Evolutionary conservation across 2,797 vertebrate species (phyloP).

Genomic region (Varecia variegata): DNA sequence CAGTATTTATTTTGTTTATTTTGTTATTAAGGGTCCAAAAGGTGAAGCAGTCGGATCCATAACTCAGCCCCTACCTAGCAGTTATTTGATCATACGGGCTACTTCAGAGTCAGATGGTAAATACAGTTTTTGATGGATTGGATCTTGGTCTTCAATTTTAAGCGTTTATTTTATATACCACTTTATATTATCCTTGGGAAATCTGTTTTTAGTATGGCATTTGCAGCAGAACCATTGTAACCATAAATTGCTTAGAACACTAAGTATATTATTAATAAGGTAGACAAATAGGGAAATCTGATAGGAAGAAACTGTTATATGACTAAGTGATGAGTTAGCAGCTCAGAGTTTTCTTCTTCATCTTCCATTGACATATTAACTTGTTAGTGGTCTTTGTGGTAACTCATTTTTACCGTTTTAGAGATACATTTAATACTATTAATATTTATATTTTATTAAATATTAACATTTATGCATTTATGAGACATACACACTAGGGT

Average conservation of each 20-base stretch:
- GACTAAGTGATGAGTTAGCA: not conserved
- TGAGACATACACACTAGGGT: not conserved
- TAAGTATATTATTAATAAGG: not conserved
- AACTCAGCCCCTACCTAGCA: slow-evolving; percentile 98
- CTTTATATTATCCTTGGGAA: slow-evolving; percentile 47
- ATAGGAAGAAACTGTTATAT: not conserved
- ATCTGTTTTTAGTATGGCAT: not conserved
- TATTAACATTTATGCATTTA: not conserved
- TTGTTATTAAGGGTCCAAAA: slow-evolving; percentile 93
- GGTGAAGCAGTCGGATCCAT: slow-evolving; percentile 98
- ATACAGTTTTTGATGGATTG: not conserved
- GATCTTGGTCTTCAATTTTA: slow-evolving; percentile 49
- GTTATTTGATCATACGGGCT: slow-evolving; percentile 97
- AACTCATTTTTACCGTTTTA: slow-evolving; percentile 24
- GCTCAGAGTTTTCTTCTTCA: not conserved
- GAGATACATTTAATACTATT: not conserved
- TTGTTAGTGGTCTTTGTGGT: slow-evolving; percentile 26
- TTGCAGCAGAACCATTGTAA: not conserved
- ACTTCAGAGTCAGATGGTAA: slow-evolving; percentile 98
- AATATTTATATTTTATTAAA: slow-evolving; percentile 33
- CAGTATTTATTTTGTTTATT: slow-evolving; percentile 65
- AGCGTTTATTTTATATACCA: slow-evolving; percentile 5
- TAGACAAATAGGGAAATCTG: not conserved
- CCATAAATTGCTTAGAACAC: slow-evolving; percentile 15
- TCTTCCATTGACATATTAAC: not conserved